Percentiles rank a stretch among this genome's conserved stretches.
Evolutionary conservation across 2,113 vertebrate genomes (phyloP).

Genomic region (Phylloscopus whistleri): DNA sequence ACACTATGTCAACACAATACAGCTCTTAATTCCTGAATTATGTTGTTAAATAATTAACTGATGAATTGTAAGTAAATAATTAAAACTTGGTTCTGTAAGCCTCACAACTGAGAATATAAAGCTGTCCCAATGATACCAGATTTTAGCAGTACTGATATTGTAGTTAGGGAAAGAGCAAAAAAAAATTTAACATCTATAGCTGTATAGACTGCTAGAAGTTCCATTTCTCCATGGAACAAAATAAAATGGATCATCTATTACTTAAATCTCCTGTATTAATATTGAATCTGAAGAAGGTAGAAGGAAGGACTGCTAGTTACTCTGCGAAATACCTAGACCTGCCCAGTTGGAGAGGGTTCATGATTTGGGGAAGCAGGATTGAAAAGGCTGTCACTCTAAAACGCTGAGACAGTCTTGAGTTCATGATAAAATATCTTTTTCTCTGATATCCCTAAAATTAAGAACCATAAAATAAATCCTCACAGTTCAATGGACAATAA

Average conservation of each 20-base stretch:
- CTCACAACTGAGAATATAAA: not conserved
- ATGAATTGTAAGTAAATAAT: constrained; percentile 16
- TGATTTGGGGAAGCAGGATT: not conserved
- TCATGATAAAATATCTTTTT: not conserved
- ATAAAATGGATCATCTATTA: not conserved
- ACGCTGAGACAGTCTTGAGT: not conserved
- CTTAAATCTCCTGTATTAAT: not conserved
- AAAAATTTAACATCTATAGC: not conserved
- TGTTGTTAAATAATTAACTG: constrained; percentile 25
- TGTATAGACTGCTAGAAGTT: not conserved
- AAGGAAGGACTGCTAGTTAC: not conserved
- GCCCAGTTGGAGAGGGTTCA: rapidly evolving
- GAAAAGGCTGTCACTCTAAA: not conserved
- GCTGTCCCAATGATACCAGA: not conserved
- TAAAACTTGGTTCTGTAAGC: not conserved
- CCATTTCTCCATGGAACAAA: not conserved
- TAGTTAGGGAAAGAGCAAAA: not conserved
- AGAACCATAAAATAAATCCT: not conserved
- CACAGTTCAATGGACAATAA: not conserved
- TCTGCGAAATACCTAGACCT: not conserved
- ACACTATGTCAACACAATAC: not conserved
- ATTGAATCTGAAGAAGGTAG: not conserved
- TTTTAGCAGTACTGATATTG: not conserved
- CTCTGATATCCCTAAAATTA: not conserved
- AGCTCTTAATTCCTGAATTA: not conserved